Conservation (phyloP, 2,113 vertebrate genomes). For the Hippocampus guttulatus region DNA sequence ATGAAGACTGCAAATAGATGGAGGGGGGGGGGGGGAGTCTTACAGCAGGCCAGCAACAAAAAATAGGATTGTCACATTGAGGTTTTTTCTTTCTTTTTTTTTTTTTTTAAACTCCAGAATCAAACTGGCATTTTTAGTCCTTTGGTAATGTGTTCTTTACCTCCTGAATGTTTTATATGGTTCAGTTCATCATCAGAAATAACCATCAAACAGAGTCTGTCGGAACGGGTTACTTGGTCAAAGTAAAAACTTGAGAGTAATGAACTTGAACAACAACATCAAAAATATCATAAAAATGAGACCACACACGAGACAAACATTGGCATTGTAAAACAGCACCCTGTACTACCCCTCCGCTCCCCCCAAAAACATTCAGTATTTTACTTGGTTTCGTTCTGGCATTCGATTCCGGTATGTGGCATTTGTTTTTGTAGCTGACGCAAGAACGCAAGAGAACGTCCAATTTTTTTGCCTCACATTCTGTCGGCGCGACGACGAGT, state of each 20-base stretch:
- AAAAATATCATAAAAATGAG: neutral
- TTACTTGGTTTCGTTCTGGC: neutral
- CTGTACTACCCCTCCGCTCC: neutral
- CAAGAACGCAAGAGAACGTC: neutral
- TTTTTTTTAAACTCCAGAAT: too few relatives aligned
- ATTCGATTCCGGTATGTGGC: neutral
- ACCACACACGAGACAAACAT: neutral
- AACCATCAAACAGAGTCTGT: too few relatives aligned
- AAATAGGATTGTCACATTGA: too few relatives aligned
- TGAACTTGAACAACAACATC: neutral
- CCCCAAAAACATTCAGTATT: neutral
- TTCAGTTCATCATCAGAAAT: too few relatives aligned
- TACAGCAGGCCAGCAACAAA: too few relatives aligned
- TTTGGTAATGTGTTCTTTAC: too few relatives aligned
- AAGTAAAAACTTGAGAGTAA: neutral
- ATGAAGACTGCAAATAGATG: too few relatives aligned
- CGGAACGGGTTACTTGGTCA: too few relatives aligned
- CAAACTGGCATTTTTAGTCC: too few relatives aligned
- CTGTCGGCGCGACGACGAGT: conserved; percentile 36
- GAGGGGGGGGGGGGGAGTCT: too few relatives aligned
- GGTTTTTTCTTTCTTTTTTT: too few relatives aligned
- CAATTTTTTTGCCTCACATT: conserved; percentile 20
- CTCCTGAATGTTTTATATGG: too few relatives aligned
- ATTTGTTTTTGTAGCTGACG: neutral
- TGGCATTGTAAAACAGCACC: neutral